A percentile compares a stretch with the other conserved stretches of the same genome.
These are phyloP conservation scores for Creontiades dilutus DNA, from an alignment of 2,888 invertebrate genomes.

Conservation along the genomic window DNA sequence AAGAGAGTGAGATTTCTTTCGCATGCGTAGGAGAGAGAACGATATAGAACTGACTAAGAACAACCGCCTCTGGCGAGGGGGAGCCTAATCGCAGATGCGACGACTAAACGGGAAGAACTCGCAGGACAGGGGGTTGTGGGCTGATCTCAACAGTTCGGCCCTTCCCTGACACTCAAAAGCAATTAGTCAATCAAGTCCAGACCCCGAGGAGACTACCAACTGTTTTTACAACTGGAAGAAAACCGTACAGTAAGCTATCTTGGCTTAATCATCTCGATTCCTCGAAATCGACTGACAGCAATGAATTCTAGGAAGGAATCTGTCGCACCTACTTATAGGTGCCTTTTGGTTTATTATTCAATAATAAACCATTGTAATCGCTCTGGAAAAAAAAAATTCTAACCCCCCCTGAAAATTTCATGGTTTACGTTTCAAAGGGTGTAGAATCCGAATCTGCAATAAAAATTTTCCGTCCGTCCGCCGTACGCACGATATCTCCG, in stretches of 20 bases:
- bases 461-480: too few relatives aligned
- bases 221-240: not conserved
- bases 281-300: not conserved
- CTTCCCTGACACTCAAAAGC: not conserved
- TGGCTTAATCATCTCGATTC: not conserved
- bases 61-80: not conserved
- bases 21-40: not conserved
- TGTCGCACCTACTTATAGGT: too few relatives aligned
- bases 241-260: not conserved
- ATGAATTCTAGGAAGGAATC: not conserved
- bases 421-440: too few relatives aligned
- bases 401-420: too few relatives aligned
- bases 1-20: not conserved
- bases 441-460: too few relatives aligned
- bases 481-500: too few relatives aligned
- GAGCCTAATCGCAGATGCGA: not conserved
- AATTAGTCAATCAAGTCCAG: constrained; percentile 32
- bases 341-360: too few relatives aligned
- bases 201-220: not conserved
- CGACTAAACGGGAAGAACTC: constrained; percentile 19
- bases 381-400: too few relatives aligned
- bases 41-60: too few relatives aligned
- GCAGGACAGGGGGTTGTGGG: not conserved
- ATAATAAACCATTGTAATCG: too few relatives aligned
- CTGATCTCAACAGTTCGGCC: not conserved